Percentiles rank a stretch among this genome's conserved stretches.
Evolutionary conservation across 2,113 vertebrate genomes (phyloP).

Genomic region (Pogona vitticeps): DNA sequence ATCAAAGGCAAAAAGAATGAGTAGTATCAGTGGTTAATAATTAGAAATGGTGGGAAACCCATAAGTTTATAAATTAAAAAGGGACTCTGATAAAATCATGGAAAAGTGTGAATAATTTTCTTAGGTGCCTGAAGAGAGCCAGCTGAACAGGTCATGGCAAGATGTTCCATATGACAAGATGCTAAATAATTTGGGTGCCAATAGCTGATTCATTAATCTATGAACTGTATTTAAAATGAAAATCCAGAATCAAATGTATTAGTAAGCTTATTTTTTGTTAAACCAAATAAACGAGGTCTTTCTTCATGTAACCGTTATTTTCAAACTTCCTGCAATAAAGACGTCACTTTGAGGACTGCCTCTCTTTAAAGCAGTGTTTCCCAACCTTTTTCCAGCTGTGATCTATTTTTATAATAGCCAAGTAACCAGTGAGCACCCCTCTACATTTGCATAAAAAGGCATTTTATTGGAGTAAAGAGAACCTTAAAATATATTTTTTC

Average conservation of each 20-base stretch:
- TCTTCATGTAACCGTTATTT: background rate
- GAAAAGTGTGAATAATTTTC: background rate
- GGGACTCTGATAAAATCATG: background rate
- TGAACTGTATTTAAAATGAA: background rate
- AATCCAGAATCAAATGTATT: background rate
- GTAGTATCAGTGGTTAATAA: background rate
- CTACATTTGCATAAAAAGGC: background rate
- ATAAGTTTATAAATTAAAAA: background rate
- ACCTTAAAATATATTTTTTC: too few species aligned
- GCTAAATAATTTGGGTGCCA: background rate
- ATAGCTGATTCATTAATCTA: background rate
- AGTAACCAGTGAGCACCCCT: too few species aligned
- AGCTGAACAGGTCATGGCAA: background rate
- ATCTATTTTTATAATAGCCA: too few species aligned
- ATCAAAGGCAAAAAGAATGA: background rate
- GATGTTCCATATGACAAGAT: background rate
- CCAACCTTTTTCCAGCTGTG: too few species aligned
- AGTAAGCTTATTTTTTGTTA: background rate
- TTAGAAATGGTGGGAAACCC: background rate
- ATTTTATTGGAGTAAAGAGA: too few species aligned
- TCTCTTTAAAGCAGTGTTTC: fast-evolving
- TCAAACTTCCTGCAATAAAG: background rate
- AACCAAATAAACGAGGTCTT: background rate
- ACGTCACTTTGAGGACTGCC: background rate
- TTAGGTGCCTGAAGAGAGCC: background rate